Percentiles rank a stretch among this genome's conserved stretches.
Evolutionary conservation across 2,888 invertebrate genomes (phyloP).

Genomic region (Cistogaster globosa): DNA sequence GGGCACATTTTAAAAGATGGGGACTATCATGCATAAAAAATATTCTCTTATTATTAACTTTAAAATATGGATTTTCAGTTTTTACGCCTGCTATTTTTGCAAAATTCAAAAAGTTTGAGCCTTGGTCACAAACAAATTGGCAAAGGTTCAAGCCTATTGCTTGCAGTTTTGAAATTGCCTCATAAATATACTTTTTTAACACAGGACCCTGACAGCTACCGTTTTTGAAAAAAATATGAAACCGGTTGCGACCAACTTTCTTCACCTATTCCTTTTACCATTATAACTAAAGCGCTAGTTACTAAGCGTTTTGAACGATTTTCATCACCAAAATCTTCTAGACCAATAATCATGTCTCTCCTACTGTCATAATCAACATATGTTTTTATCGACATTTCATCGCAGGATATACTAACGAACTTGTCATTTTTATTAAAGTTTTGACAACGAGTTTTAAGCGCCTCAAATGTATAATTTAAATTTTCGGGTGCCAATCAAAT

Average conservation of each 20-base stretch:
- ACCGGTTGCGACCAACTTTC: slow-evolving; percentile 16
- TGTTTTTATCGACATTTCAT: slow-evolving; percentile 6
- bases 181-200: background rate
- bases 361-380: slow-evolving; percentile 11
- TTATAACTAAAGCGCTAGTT: background rate
- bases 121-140: slow-evolving; percentile 27
- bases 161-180: background rate
- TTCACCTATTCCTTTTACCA: slow-evolving; percentile 1
- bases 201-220: background rate
- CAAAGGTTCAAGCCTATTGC: slow-evolving; percentile 18
- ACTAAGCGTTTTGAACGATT: background rate
- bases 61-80: background rate
- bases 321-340: slow-evolving; percentile 11
- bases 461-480: background rate
- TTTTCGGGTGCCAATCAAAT: slow-evolving; percentile 9
- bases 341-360: slow-evolving; percentile 1
- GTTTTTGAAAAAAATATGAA: slow-evolving; percentile 10
- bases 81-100: background rate
- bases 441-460: background rate
- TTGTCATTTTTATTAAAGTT: slow-evolving; percentile 9
- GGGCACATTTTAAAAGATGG: slow-evolving; percentile 35
- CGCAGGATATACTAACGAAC: background rate
- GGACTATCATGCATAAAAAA: slow-evolving; percentile 34
- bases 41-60: slow-evolving; percentile 24
- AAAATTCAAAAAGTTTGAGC: background rate